These are phyloP conservation scores for Muscicapa comitata DNA, from an alignment of 2,797 vertebrate genomes.

Conservation along the genomic window DNA sequence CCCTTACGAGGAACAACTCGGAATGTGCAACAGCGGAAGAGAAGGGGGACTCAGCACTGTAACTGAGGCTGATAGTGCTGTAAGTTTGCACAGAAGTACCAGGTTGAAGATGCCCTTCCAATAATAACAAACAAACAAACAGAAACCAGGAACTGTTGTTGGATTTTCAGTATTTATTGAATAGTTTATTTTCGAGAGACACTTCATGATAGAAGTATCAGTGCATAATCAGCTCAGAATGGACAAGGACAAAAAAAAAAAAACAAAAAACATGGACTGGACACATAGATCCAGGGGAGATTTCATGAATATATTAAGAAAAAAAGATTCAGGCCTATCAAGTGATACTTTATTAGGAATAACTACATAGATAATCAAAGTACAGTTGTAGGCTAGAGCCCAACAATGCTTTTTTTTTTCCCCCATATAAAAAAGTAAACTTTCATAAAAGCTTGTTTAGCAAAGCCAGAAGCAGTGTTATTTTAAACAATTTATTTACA, in stretches of 20 bases:
- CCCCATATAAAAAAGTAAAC: neutral
- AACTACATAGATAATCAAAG: neutral
- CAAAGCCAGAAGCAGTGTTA: slow-evolving; percentile 1
- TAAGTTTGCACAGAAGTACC: neutral
- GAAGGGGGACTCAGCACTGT: neutral
- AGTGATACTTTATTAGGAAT: neutral
- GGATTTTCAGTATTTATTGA: neutral
- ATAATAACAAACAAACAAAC: neutral
- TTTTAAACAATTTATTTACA: slow-evolving; percentile 78
- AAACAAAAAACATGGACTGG: no score
- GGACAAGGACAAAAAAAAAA: neutral
- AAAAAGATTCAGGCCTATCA: neutral
- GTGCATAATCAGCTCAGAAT: neutral
- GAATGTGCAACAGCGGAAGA: accelerated
- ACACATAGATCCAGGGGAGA: neutral
- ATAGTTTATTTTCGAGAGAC: neutral
- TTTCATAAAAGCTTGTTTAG: neutral
- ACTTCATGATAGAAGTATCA: neutral
- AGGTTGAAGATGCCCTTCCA: neutral
- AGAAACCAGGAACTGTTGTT: neutral
- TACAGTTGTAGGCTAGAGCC: neutral
- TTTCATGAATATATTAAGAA: neutral
- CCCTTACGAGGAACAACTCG: no score
- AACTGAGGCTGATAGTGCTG: accelerated
- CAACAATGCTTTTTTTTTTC: neutral